Evolutionary conservation across 1,140 invertebrate genomes (phyloP).

Genomic region (Drosophila pectinifera): DNA sequence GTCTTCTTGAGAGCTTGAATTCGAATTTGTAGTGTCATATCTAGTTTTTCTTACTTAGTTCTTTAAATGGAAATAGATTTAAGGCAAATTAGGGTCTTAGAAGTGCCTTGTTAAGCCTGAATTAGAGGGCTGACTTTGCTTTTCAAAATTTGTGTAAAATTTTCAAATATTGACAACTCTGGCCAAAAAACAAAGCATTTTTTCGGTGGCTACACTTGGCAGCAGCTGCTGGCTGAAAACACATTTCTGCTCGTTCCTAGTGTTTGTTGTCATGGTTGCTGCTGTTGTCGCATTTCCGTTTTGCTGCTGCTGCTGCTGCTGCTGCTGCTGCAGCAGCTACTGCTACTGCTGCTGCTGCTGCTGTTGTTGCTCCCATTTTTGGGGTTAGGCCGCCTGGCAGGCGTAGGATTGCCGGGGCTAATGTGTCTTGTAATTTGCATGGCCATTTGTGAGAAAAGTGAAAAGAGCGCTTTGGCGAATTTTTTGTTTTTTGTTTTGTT

Average conservation of each 20-base stretch:
- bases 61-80: not conserved
- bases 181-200: slow-evolving; percentile 35
- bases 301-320: slow-evolving; percentile 62
- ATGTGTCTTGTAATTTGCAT: slow-evolving; percentile 84
- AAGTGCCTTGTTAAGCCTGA: too few relatives aligned
- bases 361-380: slow-evolving; percentile 78
- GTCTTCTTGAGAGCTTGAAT: too few relatives aligned
- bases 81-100: not conserved
- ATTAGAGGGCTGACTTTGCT: too few relatives aligned
- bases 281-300: slow-evolving; percentile 71
- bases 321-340: not conserved
- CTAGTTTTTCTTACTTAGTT: too few relatives aligned
- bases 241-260: slow-evolving; percentile 50
- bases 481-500: slow-evolving; percentile 19
- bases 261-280: slow-evolving; percentile 22
- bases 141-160: too few relatives aligned
- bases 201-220: slow-evolving; percentile 49
- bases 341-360: slow-evolving; percentile 47
- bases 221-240: slow-evolving; percentile 65
- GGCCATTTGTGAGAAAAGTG: slow-evolving; percentile 82
- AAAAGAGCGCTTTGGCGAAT: slow-evolving; percentile 53
- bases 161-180: slow-evolving; percentile 17
- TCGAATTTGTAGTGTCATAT: too few relatives aligned
- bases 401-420: slow-evolving; percentile 75
- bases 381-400: slow-evolving; percentile 52